phyloP scores from a whole-genome alignment of 2,113 vertebrate species.

The Tachycineta bicolor region DNA sequence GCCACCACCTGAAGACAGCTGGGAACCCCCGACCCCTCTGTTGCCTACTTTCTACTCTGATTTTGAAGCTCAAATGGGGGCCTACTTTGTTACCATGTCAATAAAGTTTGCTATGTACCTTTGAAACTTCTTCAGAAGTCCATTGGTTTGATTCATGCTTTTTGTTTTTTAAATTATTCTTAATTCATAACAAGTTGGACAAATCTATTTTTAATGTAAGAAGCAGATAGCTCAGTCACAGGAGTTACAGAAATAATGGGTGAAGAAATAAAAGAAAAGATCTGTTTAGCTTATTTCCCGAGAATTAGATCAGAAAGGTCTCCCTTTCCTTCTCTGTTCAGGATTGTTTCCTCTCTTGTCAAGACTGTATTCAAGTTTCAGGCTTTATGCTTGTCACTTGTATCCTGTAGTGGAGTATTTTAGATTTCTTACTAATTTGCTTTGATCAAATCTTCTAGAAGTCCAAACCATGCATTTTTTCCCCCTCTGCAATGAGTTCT shows the following conservation, averaged over 20 bases:
- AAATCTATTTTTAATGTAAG: neutral
- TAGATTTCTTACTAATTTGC: neutral
- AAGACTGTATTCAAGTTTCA: neutral
- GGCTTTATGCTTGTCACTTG: neutral
- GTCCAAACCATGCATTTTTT: neutral
- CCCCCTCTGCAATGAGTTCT: neutral
- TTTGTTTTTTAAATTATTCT: neutral
- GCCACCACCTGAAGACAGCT: neutral
- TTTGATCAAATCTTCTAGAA: neutral
- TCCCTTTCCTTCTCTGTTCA: neutral
- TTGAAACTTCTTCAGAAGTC: neutral
- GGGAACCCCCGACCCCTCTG: neutral
- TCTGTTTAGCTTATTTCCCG: neutral
- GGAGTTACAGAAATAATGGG: neutral
- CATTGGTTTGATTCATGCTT: neutral
- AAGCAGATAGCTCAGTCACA: neutral
- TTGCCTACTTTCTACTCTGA: neutral
- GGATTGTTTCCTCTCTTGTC: neutral
- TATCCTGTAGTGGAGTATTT: neutral
- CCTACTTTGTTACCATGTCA: neutral
- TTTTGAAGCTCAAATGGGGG: neutral
- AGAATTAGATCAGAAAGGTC: neutral
- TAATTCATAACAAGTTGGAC: neutral
- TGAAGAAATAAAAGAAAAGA: neutral
- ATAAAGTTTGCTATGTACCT: neutral